Base-by-base conservation (phyloP, 2,113 vertebrate species). In the Epinephelus fuscoguttatus region DNA sequence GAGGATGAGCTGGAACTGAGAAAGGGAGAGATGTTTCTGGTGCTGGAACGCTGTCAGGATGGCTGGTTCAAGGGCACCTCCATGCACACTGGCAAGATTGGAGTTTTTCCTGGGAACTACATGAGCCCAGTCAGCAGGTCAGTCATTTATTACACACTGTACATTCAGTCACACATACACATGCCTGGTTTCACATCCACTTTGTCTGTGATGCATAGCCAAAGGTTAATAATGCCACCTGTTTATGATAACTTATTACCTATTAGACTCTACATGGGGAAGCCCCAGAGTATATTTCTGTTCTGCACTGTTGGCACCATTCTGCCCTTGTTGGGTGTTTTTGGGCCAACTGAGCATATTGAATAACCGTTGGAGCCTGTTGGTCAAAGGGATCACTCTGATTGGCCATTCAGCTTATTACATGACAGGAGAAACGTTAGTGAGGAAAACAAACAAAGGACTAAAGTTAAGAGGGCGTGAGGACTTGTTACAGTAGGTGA, bases 11-110 rank as follows among this genome's bases (percentile, higher is more conserved):
- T 99, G 89, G 98, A 99, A 72, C 94, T 99, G 79, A 95, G 97
- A 62, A 99, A 99, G 89, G 98, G 98, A 4, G 97, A 99, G 94
- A 99, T 99, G 98, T 99, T 99, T 87, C 93, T 99, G 7, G 98
- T 99, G 42, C 96, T 99, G 90, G 98, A 99, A 59, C 97, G 98
- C 84, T 99, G 98, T 90, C 98, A 99, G 82, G 98, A 99, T 25
- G 98, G 98, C 90, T 99, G 98, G 98, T 99, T 99, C 95, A 99
- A 99, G 92, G 98, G 98, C 86, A 99, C 97, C 2, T 99, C 98
- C 40, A 98, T 99, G 97, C 98, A 99, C 80, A 99, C 98, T 0
- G 98, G 97, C 92, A 99, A 98, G 93, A 99, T 98, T 0, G 98
- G 98, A 47, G 98, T 99, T 64, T 99, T 99, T 88, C 98, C 98